Evolutionary conservation across 2,888 invertebrate genomes (phyloP).

Genomic region (Chymomyza fuscimana): DNA sequence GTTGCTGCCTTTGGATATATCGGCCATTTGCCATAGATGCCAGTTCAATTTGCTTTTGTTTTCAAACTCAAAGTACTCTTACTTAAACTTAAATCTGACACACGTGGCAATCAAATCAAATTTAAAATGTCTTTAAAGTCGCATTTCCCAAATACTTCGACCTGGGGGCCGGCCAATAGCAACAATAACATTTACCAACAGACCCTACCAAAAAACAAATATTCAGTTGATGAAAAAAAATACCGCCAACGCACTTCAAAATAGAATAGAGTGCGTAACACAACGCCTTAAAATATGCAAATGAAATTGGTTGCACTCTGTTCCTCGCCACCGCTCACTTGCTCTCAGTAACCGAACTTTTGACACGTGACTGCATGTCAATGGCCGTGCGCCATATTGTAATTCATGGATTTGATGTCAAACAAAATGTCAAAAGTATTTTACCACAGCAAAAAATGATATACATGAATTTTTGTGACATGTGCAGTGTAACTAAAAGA

Average conservation of each 20-base stretch:
- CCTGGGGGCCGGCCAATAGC: not conserved
- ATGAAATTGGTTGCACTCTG: conserved; percentile 27
- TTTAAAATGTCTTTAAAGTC: conserved; percentile 28
- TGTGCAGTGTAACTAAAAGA: conserved; percentile 26
- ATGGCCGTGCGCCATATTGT: conserved; percentile 27
- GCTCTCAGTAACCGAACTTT: not conserved
- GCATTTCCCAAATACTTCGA: not conserved
- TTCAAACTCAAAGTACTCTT: not conserved
- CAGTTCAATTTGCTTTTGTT: not conserved
- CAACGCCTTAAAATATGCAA: conserved; percentile 44
- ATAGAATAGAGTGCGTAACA: not conserved
- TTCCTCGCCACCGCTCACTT: not conserved
- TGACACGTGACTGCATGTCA: conserved; percentile 51
- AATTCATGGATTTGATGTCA: conserved; percentile 47
- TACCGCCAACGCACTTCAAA: not conserved
- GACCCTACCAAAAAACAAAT: conserved; percentile 17
- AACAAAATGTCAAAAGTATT: conserved; percentile 35
- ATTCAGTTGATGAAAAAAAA: not conserved
- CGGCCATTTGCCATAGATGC: not conserved
- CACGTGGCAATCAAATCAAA: conserved; percentile 58
- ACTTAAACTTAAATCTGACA: conserved; percentile 37
- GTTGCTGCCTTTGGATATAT: no score
- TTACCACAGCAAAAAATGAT: not conserved
- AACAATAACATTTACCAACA: not conserved
- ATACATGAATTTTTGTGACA: conserved; percentile 10